These are phyloP conservation scores for Cosmopolites sordidus DNA, from an alignment of 2,888 invertebrate species.

Conservation along the genomic window DNA sequence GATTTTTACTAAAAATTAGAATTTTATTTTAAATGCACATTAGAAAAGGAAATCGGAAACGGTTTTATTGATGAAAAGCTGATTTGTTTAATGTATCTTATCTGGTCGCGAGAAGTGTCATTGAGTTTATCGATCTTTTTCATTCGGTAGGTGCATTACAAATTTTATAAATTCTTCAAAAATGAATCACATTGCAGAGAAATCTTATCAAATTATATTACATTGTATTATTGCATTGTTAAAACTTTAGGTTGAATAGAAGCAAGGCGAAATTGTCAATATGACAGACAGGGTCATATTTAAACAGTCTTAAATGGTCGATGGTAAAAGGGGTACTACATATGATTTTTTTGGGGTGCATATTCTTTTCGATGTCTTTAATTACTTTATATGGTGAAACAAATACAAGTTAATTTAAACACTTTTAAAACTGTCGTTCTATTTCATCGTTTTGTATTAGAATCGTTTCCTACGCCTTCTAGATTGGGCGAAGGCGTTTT, in stretches of 20 bases:
- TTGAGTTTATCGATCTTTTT: slow-evolving; percentile 21
- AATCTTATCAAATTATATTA: too few species aligned
- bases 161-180: slow-evolving; percentile 6
- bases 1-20: slow-evolving; percentile 14
- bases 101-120: slow-evolving; percentile 16
- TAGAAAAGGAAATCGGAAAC: background rate
- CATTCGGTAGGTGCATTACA: slow-evolving; percentile 5
- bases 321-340: too few species aligned
- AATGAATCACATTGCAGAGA: slow-evolving; percentile 14
- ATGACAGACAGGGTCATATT: too few species aligned
- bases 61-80: slow-evolving; percentile 9
- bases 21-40: slow-evolving; percentile 5
- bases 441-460: background rate
- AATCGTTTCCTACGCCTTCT: slow-evolving; percentile 10
- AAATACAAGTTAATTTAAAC: too few species aligned
- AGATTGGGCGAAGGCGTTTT: slow-evolving; percentile 26
- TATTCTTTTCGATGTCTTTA: too few species aligned
- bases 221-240: too few species aligned
- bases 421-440: too few species aligned
- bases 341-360: too few species aligned
- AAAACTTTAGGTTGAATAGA: too few species aligned
- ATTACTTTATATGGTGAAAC: too few species aligned
- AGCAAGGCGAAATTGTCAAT: too few species aligned
- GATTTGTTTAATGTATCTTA: slow-evolving; percentile 5
- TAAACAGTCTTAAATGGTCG: too few species aligned